Evolutionary conservation across 2,888 invertebrate genomes (phyloP).

Genomic region (Cephus pygmeus): DNA sequence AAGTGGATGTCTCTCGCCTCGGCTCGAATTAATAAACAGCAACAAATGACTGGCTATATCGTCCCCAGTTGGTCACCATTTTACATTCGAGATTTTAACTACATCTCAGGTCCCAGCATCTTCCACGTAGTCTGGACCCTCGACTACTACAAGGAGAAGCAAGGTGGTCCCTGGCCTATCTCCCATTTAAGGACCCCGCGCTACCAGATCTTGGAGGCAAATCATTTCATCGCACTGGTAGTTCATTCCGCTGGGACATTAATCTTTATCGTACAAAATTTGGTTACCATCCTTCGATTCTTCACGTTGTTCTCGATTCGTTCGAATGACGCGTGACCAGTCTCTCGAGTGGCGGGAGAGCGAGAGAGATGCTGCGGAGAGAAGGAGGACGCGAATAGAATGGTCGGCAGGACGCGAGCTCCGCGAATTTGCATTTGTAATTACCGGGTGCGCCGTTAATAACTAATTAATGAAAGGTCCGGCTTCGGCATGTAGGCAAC

Average conservation of each 20-base stretch:
- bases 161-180: neutral
- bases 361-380: neutral
- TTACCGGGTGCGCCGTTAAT: slow-evolving; percentile 47
- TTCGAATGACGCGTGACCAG: neutral
- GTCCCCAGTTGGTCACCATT: neutral
- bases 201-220: neutral
- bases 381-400: neutral
- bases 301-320: neutral
- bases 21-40: slow-evolving; percentile 63
- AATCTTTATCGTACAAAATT: neutral
- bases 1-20: slow-evolving; percentile 58
- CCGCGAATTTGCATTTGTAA: slow-evolving; percentile 30
- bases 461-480: slow-evolving; percentile 55
- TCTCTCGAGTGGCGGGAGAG: neutral
- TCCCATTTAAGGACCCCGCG: neutral
- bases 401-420: slow-evolving; percentile 17
- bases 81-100: neutral
- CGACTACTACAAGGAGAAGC: neutral
- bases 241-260: neutral
- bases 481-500: slow-evolving; percentile 21
- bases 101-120: neutral
- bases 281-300: neutral
- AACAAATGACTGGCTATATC: slow-evolving; percentile 54
- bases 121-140: neutral
- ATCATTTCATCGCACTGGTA: neutral